A percentile compares a stretch with the other conserved stretches of the same genome.
These are phyloP conservation scores for Cataglyphis rosenhaueri DNA, from an alignment of 2,888 invertebrate genomes.

Conservation along the genomic window DNA sequence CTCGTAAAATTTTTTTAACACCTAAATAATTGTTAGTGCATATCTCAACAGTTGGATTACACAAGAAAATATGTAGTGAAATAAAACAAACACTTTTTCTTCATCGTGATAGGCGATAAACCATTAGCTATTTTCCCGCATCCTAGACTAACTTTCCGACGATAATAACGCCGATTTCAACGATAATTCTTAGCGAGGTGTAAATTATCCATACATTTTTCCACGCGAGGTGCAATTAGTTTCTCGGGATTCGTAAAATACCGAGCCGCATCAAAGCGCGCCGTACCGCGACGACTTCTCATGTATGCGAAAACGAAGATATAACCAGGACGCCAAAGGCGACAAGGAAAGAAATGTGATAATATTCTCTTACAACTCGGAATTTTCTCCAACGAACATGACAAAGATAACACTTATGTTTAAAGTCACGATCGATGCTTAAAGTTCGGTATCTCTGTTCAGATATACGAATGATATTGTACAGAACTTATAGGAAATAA, in stretches of 20 bases:
- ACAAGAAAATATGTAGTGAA: neutral
- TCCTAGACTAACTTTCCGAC: slow-evolving; percentile 14
- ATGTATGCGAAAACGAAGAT: neutral
- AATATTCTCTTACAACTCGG: slow-evolving; percentile 28
- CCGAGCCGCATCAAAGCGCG: slow-evolving; percentile 15
- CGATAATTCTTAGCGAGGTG: slow-evolving; percentile 34
- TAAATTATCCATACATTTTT: slow-evolving; percentile 42
- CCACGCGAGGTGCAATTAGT: slow-evolving; percentile 33
- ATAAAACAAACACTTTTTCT: slow-evolving; percentile 11
- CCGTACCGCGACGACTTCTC: slow-evolving; percentile 8
- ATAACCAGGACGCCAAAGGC: slow-evolving; percentile 1
- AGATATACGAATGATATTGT: slow-evolving; percentile 41
- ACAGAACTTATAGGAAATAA: neutral
- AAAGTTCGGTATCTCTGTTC: slow-evolving; percentile 29
- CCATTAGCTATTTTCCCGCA: slow-evolving; percentile 27
- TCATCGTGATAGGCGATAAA: slow-evolving; percentile 29
- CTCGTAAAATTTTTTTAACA: neutral
- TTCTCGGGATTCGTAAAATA: slow-evolving; percentile 31
- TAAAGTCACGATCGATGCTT: slow-evolving; percentile 64
- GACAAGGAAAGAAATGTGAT: slow-evolving; percentile 20
- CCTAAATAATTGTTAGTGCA: neutral
- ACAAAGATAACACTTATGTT: slow-evolving; percentile 52
- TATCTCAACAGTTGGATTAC: slow-evolving; percentile 17
- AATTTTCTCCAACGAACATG: slow-evolving; percentile 12
- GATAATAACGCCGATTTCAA: slow-evolving; percentile 30